Conservation (phyloP, 1,140 invertebrate genomes). For the Calephelis virginiensis region DNA sequence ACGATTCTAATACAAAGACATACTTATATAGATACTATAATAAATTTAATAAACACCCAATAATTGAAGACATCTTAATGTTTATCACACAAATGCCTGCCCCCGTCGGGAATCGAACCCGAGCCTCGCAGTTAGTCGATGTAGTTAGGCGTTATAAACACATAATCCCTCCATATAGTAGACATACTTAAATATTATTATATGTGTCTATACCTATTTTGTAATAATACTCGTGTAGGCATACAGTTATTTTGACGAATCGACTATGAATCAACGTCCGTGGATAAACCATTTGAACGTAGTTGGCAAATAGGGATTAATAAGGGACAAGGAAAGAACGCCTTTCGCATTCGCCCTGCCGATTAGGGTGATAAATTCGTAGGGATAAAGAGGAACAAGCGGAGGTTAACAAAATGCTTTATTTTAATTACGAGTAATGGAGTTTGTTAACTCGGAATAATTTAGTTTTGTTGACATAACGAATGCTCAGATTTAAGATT, state of each 20-base stretch:
- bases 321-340: slow-evolving; percentile 37
- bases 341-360: slow-evolving; percentile 41
- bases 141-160: too few relatives aligned
- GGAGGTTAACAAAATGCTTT: slow-evolving; percentile 4
- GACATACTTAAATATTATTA: too few relatives aligned
- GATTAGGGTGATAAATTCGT: slow-evolving; percentile 52
- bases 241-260: slow-evolving; percentile 16
- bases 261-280: slow-evolving; percentile 48
- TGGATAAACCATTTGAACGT: slow-evolving; percentile 24
- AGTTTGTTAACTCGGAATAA: not conserved
- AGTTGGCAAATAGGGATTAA: slow-evolving; percentile 55
- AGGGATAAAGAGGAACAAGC: slow-evolving; percentile 12
- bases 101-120: too few relatives aligned
- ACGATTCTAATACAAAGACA: too few relatives aligned
- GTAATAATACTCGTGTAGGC: too few relatives aligned
- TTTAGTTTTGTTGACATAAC: slow-evolving; percentile 2
- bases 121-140: too few relatives aligned
- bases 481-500: not conserved
- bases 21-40: too few relatives aligned
- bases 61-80: too few relatives aligned
- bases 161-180: too few relatives aligned
- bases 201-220: too few relatives aligned
- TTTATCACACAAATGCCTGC: too few relatives aligned
- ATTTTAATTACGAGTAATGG: slow-evolving; percentile 13
- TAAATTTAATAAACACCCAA: too few relatives aligned